Evolutionary conservation across 2,888 invertebrate genomes (phyloP).

Genomic region (Adelphocoris suturalis): DNA sequence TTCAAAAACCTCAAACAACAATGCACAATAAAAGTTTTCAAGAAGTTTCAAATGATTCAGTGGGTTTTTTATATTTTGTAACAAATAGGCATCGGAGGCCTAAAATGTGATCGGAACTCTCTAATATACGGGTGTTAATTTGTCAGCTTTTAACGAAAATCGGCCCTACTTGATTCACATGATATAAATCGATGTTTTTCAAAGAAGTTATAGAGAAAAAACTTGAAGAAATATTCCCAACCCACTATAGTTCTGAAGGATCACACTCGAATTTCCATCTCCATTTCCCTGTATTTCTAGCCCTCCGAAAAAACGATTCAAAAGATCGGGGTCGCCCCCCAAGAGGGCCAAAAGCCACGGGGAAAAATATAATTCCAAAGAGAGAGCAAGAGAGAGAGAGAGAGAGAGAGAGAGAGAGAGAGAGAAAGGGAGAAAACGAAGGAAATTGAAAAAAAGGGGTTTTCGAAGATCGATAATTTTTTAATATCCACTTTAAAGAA

Average conservation of each 20-base stretch:
- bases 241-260: not conserved
- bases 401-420: not conserved
- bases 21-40: no score
- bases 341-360: not conserved
- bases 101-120: no score
- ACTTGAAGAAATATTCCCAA: no score
- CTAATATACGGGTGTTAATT: no score
- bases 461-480: conserved; percentile 42
- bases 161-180: no score
- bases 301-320: not conserved
- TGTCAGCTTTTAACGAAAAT: no score
- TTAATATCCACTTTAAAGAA: conserved; percentile 49
- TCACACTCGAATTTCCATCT: not conserved
- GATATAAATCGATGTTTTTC: no score
- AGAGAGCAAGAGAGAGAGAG: not conserved
- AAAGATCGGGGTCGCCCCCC: not conserved
- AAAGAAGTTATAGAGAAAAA: no score
- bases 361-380: not conserved
- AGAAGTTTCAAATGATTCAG: no score
- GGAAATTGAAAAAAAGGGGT: conserved; percentile 38
- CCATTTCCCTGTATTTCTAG: not conserved
- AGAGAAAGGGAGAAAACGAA: not conserved
- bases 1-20: no score
- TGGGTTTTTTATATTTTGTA: no score
- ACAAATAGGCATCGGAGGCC: no score